Evolutionary conservation across 1,140 invertebrate species (phyloP).

Genomic region (Plectus sambesii): DNA sequence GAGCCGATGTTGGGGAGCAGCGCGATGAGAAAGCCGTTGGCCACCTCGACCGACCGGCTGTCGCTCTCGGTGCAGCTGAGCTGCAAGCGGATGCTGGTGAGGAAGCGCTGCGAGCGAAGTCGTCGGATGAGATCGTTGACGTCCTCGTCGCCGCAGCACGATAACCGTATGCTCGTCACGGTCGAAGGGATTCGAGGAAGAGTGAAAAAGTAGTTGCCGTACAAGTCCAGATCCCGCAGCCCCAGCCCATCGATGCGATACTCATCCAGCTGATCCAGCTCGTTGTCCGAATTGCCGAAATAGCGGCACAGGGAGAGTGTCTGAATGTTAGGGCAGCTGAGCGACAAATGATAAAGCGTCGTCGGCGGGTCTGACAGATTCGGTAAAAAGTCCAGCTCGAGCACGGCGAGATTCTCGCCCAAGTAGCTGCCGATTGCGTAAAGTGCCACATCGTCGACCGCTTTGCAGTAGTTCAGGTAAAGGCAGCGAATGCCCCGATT

Average conservation of each 20-base stretch:
- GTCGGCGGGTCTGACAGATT: conserved; percentile 31
- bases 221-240: conserved; percentile 36
- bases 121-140: conserved; percentile 27
- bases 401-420: conserved; percentile 30
- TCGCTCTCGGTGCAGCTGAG: conserved; percentile 34
- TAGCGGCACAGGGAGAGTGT: conserved; percentile 43
- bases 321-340: conserved; percentile 37
- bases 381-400: conserved; percentile 39
- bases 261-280: background rate
- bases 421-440: conserved; percentile 41
- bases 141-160: conserved; percentile 37
- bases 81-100: conserved; percentile 37
- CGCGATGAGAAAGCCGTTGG: conserved; percentile 32
- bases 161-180: conserved; percentile 33
- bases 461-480: conserved; percentile 36
- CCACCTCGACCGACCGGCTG: conserved; percentile 33
- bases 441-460: conserved; percentile 38
- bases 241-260: conserved; percentile 33
- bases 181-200: conserved; percentile 33
- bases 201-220: conserved; percentile 37
- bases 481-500: conserved; percentile 34
- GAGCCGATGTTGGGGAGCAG: conserved; percentile 31
- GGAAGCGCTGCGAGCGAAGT: conserved; percentile 23
- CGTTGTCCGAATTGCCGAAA: conserved; percentile 22
- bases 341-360: conserved; percentile 33